Base-by-base conservation (phyloP, 2,797 vertebrate species). In the Sorex maritimensis region DNA sequence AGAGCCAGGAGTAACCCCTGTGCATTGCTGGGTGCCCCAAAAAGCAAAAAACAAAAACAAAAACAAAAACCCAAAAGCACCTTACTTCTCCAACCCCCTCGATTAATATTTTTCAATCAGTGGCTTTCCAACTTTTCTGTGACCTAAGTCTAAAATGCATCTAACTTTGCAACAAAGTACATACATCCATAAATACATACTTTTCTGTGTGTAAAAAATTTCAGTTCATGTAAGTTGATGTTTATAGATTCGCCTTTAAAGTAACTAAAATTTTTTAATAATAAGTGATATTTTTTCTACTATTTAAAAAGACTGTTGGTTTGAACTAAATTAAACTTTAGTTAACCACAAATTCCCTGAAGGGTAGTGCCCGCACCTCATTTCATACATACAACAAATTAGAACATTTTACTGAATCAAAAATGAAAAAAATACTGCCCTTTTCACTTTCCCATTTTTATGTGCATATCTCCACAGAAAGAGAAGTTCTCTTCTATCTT, bases 301-400 rank as follows among this genome's bases (percentile, higher is more conserved):
- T 52, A 61, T 34, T 28, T 23, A 12, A 19, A 28, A 84, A 71
- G 6, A 61, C 34, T 30, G 19, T 19, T 61, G 23, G 19, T 69
- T 94, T 91, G 61, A 90, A 77, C 58, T 79, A 84, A 71, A 77
- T 91, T 67, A 77, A 34, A 55, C 69, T 74, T 83, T 58, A 63
- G 26, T 2, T 86, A 71, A 58, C n/a, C 30, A 52, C 12, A 88
- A 88, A 69, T 21, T 2, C 58, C 19, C 8, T 44, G 30, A 84
- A 90, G 72, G 49, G 5, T 7, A 46, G 12, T 55, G 23, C 2
- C 14, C 58, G 73, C 38, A 46, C 14, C 81, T 24, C 15, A 65
- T 52, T 52, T 17, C 65, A 83, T 88, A 77, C 28, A 44, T 0
- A 74, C 11, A 89, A 73, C 13, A 24, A 21, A 86, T 49, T 3